Evolutionary conservation across 2,113 vertebrate genomes (phyloP), one percentile per base, ranked within the genome.

Genomic region (Chrysemys picta): DNA sequence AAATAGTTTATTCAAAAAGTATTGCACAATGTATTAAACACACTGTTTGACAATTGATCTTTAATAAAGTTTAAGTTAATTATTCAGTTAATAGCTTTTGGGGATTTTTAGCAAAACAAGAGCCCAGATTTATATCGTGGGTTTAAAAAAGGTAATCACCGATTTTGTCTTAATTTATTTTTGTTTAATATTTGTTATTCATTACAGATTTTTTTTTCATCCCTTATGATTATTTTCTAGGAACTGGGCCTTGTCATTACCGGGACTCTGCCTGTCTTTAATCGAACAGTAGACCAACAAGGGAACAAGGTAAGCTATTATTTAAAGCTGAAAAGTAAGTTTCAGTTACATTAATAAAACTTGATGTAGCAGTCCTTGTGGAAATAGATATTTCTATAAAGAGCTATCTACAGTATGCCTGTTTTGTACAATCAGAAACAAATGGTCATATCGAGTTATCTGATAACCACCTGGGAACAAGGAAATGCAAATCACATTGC

Each of bases 181-280:
- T 16, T 56, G 2, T n/a, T 85, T 7, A 53, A n/a, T 31, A 80
- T 76, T 81, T 85, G 0, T 81, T 81, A 76, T 82, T 91, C 69
- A 57, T 69, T 96, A 47, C 91, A 85, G 86, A n/a, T 75, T 89
- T 89, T 75, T 89, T 89, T 86, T 3, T 3, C 2, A 12, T 50
- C n/a, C 96, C 9, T 12, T 92, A 59, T 96, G 16, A 24, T 90
- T 93, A 42, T 94, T 89, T 93, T 88, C 53, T 97, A 99, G 99
- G 99, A 99, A 94, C 97, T 99, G 91, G 99, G 99, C 80, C 98
- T 99, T 94, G 99, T 99, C 95, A 99, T 99, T 94, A 99, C 99
- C 19, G 99, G 99, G 93, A 99, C 99, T 1, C 97, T 99, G 62
- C 99, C 99, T 10, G 99, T 99, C 94, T 99, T 99, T 98, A 99